Evolutionary conservation across 2,797 vertebrate species (phyloP).

Genomic region (Myotis findleyi): DNA sequence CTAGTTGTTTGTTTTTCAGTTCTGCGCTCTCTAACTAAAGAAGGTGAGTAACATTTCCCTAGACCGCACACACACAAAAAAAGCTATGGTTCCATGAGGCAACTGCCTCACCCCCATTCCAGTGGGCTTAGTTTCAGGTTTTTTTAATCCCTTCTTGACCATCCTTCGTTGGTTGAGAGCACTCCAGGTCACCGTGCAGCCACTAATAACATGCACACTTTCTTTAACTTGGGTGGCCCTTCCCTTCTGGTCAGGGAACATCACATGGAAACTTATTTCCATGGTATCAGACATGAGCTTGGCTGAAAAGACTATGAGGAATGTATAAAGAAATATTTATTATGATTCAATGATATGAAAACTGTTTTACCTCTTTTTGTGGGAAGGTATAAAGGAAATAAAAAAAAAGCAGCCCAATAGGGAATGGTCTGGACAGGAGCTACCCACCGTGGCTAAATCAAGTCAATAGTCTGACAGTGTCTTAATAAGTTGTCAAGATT

Average conservation of each 20-base stretch:
- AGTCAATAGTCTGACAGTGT: neutral
- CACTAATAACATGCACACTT: neutral
- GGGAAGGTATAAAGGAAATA: neutral
- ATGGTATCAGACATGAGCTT: neutral
- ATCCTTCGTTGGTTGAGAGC: neutral
- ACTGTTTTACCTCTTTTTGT: neutral
- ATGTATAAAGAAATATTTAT: slow-evolving; percentile 10
- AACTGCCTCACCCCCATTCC: neutral
- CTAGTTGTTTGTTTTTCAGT: neutral
- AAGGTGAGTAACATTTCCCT: neutral
- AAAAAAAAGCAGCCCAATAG: neutral
- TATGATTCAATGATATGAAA: neutral
- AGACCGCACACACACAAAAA: neutral
- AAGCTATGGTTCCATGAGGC: neutral
- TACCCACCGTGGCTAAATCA: neutral
- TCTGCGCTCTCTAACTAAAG: neutral
- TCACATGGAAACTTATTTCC: neutral
- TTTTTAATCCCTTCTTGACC: neutral
- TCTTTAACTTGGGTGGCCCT: neutral
- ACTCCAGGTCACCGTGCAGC: neutral
- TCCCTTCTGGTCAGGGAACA: neutral
- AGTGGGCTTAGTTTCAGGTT: neutral
- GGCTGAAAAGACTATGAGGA: neutral
- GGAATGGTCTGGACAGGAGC: neutral
- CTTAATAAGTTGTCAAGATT: slow-evolving; percentile 30